Evolutionary conservation across 2,888 invertebrate species (phyloP).

Genomic region (Lepas anatifera): DNA sequence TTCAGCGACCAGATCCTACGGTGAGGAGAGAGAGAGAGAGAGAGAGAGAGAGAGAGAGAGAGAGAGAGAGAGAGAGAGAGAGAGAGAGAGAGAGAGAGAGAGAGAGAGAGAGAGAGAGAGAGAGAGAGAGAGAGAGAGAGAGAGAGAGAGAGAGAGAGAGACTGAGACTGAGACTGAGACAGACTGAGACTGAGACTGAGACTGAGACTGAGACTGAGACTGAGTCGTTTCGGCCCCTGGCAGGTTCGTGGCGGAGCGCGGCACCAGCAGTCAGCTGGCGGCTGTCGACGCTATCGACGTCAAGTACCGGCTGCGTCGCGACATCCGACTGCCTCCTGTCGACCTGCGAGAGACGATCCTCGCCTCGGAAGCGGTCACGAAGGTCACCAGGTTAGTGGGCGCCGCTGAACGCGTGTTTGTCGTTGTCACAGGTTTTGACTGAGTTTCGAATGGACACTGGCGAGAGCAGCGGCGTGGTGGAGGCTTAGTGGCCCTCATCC

Average conservation of each 20-base stretch:
- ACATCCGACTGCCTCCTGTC: neutral
- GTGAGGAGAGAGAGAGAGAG: neutral
- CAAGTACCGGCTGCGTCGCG: constrained; percentile 31
- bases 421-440: too few species aligned
- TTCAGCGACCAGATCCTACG: too few species aligned
- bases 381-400: neutral
- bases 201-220: neutral
- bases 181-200: neutral
- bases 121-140: constrained; percentile 14
- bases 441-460: too few species aligned
- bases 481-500: too few species aligned
- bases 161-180: too few species aligned
- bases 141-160: constrained; percentile 14
- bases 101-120: constrained; percentile 13
- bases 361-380: neutral
- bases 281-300: constrained; percentile 37
- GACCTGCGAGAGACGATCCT: constrained; percentile 5
- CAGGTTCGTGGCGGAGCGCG: constrained; percentile 35
- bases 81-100: constrained; percentile 10
- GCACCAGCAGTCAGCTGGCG: constrained; percentile 33
- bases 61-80: constrained; percentile 13
- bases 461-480: too few species aligned
- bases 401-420: too few species aligned
- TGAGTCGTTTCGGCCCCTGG: constrained; percentile 27
- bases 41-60: constrained; percentile 4